These are phyloP conservation scores for Drosophila meridiana DNA, from an alignment of 2,888 invertebrate genomes.

Conservation along the genomic window DNA sequence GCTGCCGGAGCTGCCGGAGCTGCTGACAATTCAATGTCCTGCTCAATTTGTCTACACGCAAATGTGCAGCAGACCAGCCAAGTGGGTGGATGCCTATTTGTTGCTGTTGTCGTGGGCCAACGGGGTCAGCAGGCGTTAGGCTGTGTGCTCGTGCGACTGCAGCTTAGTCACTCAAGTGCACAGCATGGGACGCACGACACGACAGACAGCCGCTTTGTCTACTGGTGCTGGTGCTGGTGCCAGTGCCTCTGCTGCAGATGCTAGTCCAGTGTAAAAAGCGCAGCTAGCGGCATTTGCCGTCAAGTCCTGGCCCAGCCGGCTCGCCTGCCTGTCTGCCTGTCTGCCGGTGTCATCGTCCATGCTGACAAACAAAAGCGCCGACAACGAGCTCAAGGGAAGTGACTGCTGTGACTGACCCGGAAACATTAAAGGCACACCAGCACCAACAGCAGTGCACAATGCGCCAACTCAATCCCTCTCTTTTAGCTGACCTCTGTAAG, in stretches of 20 bases:
- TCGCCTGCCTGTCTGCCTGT: constrained; percentile 35
- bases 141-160: constrained; percentile 50
- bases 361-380: constrained; percentile 78
- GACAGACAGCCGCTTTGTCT: constrained; percentile 38
- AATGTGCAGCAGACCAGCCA: constrained; percentile 50
- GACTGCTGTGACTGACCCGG: constrained; percentile 79
- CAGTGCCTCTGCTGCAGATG: constrained; percentile 10
- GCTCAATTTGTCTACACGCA: constrained; percentile 80
- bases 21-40: constrained; percentile 81
- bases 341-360: constrained; percentile 76
- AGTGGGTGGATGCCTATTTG: constrained; percentile 43
- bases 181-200: constrained; percentile 47
- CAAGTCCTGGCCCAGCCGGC: constrained; percentile 35
- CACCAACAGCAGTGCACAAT: constrained; percentile 14
- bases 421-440: constrained; percentile 71
- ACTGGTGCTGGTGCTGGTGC: constrained; percentile 43
- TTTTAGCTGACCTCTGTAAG: not conserved
- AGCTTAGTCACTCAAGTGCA: constrained; percentile 80
- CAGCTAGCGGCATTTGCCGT: constrained; percentile 71
- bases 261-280: constrained; percentile 66
- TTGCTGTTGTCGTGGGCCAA: constrained; percentile 22
- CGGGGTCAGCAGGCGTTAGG: constrained; percentile 44
- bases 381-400: constrained; percentile 79
- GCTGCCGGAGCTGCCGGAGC: constrained; percentile 35
- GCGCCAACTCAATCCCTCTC: not conserved